Percentiles rank a stretch among this genome's conserved stretches.
These are phyloP conservation scores for Manduca sexta DNA, from an alignment of 1,140 invertebrate species.

Conservation along the genomic window DNA sequence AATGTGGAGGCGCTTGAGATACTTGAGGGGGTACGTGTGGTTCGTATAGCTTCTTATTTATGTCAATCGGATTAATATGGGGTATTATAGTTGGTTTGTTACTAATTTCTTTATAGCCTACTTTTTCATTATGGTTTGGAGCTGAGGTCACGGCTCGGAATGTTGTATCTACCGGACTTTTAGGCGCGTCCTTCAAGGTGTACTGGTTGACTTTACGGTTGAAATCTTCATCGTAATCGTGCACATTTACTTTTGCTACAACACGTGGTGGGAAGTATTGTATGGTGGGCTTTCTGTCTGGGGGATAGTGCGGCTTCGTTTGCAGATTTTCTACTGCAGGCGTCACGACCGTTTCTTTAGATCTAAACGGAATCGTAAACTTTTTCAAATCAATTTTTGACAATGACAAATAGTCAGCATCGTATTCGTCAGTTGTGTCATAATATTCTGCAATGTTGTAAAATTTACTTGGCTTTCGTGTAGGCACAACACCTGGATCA, in stretches of 20 bases:
- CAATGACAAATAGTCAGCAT: constrained; percentile 44
- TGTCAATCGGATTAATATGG: neutral
- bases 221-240: constrained; percentile 34
- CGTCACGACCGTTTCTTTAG: constrained; percentile 2
- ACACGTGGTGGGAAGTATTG: constrained; percentile 53
- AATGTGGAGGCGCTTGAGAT: too few species aligned
- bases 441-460: constrained; percentile 46
- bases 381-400: constrained; percentile 58
- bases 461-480: constrained; percentile 29
- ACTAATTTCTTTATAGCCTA: neutral
- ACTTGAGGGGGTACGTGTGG: constrained; percentile 22
- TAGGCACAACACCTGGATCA: constrained; percentile 9
- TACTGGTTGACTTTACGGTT: constrained; percentile 37
- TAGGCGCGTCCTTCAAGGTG: constrained; percentile 23
- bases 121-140: too few species aligned
- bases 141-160: too few species aligned
- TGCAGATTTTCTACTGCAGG: constrained; percentile 3
- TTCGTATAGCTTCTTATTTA: constrained; percentile 28
- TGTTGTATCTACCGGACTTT: constrained; percentile 4
- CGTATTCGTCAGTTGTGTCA: constrained; percentile 49
- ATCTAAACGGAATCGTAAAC: constrained; percentile 28
- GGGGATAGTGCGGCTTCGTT: constrained; percentile 18
- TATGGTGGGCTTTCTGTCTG: constrained; percentile 45
- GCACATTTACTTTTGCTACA: constrained; percentile 29
- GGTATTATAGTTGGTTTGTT: too few species aligned